These are phyloP conservation scores for Elaphurus davidianus DNA, from an alignment of 2,113 vertebrate genomes.

Conservation along the genomic window DNA sequence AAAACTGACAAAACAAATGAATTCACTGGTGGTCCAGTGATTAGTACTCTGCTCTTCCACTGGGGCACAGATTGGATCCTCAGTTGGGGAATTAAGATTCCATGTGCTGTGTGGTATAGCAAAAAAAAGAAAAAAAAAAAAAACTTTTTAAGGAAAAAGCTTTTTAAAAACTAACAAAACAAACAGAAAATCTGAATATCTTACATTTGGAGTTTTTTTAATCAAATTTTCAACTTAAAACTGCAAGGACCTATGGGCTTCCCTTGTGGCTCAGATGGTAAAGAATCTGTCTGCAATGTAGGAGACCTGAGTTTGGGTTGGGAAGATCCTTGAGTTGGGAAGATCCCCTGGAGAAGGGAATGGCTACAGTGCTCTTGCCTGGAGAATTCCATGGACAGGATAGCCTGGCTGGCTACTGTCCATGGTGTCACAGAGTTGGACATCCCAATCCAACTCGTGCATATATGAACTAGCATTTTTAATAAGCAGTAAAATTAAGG, in stretches of 20 bases:
- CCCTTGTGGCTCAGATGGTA: background rate
- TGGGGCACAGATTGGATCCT: background rate
- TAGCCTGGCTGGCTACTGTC: background rate
- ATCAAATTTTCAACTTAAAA: background rate
- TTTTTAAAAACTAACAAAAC: background rate
- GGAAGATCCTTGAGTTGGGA: background rate
- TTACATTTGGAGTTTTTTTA: background rate
- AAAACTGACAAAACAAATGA: background rate
- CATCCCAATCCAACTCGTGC: background rate
- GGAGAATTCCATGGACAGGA: background rate
- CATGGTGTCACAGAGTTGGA: background rate
- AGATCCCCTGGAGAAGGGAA: background rate
- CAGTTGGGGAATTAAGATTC: background rate
- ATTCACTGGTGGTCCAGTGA: background rate
- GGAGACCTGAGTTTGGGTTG: background rate
- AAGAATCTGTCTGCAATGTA: background rate
- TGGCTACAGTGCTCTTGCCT: background rate
- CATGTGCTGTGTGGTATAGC: rapidly evolving
- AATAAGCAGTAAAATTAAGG: background rate
- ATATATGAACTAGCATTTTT: background rate
- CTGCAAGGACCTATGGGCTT: background rate
- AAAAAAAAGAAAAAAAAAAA: background rate
- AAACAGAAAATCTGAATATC: background rate
- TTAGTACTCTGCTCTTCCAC: background rate
- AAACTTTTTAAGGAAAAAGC: background rate